phyloP scores from a whole-genome alignment of 1,140 invertebrate genomes.

The Anadara kagoshimensis region DNA sequence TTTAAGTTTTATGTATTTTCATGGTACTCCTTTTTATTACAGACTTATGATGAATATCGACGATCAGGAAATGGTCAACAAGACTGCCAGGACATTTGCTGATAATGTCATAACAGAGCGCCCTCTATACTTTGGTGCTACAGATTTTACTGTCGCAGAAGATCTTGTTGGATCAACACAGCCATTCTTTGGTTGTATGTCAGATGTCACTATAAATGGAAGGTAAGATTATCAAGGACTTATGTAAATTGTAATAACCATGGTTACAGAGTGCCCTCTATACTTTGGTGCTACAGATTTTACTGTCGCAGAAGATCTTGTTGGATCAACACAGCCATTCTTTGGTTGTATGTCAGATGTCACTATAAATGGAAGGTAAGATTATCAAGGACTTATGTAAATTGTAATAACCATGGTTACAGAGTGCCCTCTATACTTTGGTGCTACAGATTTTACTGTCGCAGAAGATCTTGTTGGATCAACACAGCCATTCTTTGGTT shows the following conservation, averaged over 20 bases:
- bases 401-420: conserved; percentile 38
- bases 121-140: conserved; percentile 89
- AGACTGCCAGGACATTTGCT: conserved; percentile 71
- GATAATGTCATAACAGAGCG: conserved; percentile 58
- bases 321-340: conserved; percentile 77
- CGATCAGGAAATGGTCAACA: conserved; percentile 77
- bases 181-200: conserved; percentile 88
- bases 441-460: conserved; percentile 80
- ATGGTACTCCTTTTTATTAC: conserved; percentile 63
- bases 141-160: conserved; percentile 74
- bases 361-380: conserved; percentile 83
- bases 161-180: conserved; percentile 69
- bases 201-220: conserved; percentile 89
- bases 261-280: conserved; percentile 74
- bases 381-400: background rate
- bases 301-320: conserved; percentile 68
- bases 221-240: conserved; percentile 56
- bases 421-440: conserved; percentile 83
- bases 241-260: background rate
- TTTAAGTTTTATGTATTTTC: no score
- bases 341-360: conserved; percentile 91
- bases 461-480: conserved; percentile 66
- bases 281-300: conserved; percentile 87
- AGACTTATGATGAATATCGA: conserved; percentile 86
- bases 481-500: conserved; percentile 82